A percentile compares a stretch with the other conserved stretches of the same genome.
phyloP scores from a whole-genome alignment of 1,140 invertebrate species.

The Hirudo medicinalis region DNA sequence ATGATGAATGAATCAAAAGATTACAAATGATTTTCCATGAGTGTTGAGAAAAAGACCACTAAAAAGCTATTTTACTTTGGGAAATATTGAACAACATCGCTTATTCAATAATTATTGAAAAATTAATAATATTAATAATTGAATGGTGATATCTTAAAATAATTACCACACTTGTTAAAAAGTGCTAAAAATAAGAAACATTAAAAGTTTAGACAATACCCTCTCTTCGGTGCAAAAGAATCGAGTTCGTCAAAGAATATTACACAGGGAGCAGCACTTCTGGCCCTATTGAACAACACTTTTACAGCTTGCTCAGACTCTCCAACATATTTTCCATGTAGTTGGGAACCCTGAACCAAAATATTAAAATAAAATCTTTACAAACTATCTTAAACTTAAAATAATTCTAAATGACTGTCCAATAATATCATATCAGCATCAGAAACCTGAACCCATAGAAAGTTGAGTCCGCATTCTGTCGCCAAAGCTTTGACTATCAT shows the following conservation, averaged over 20 bases:
- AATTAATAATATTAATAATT: no score
- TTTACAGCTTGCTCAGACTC: not conserved
- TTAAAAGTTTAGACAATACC: conserved; percentile 29
- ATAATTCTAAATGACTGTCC: not conserved
- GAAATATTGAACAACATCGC: not conserved
- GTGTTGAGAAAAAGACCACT: not conserved
- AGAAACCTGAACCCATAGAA: conserved; percentile 19
- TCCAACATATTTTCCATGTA: conserved; percentile 11
- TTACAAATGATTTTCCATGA: no score
- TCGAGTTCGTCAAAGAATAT: conserved; percentile 98
- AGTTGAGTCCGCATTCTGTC: conserved; percentile 21
- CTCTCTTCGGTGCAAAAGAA: conserved; percentile 66
- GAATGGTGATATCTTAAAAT: no score
- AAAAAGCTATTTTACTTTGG: not conserved
- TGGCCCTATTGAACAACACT: conserved; percentile 5
- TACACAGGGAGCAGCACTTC: conserved; percentile 61
- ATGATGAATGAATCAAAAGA: no score
- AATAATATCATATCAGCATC: not conserved
- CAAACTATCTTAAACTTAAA: not conserved
- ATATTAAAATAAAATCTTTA: not conserved
- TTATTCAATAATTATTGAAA: no score
- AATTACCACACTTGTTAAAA: not conserved
- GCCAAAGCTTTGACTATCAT: conserved; percentile 24
- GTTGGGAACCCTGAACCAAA: not conserved
- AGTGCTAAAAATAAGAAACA: not conserved